Conservation (phyloP, 2,888 invertebrate genomes). For the Ormyrus thymus region DNA sequence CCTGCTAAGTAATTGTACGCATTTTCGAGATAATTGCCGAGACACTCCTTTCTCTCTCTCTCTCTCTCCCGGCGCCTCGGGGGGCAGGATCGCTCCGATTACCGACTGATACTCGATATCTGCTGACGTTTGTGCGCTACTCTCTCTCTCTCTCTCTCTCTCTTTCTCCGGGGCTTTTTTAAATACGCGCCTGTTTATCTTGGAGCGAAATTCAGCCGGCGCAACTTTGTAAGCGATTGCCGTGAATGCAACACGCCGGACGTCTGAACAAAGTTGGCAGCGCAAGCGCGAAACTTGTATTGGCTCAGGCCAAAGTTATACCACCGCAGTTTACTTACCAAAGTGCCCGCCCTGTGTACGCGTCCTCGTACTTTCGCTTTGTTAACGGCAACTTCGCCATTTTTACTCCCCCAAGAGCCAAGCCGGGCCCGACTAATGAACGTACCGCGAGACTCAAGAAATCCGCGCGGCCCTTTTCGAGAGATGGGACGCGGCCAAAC, state of each 20-base stretch:
- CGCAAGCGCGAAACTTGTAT: constrained; percentile 13
- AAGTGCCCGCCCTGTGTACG: background rate
- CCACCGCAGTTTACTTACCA: constrained; percentile 27
- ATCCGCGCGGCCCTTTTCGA: too few relatives aligned
- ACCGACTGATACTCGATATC: background rate
- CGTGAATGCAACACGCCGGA: constrained; percentile 15
- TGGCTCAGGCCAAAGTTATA: constrained; percentile 18
- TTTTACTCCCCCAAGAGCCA: constrained; percentile 1
- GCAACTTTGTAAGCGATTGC: constrained; percentile 3
- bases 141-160: too few relatives aligned
- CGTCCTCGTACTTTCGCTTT: background rate
- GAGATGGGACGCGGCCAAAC: background rate
- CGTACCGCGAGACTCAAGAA: constrained; percentile 1
- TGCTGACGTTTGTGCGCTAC: too few relatives aligned
- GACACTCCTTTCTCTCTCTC: constrained; percentile 58
- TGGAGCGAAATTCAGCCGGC: background rate
- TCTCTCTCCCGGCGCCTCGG: background rate
- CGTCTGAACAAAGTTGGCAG: constrained; percentile 13
- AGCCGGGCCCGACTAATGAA: constrained; percentile 9
- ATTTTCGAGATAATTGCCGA: constrained; percentile 63
- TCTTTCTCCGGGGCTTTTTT: too few relatives aligned
- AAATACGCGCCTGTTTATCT: background rate
- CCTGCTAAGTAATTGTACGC: constrained; percentile 63
- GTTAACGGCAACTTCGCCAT: constrained; percentile 35
- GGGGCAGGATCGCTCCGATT: background rate